These are phyloP conservation scores for Athene cunicularia DNA, from an alignment of 2,113 vertebrate genomes.

Conservation along the genomic window DNA sequence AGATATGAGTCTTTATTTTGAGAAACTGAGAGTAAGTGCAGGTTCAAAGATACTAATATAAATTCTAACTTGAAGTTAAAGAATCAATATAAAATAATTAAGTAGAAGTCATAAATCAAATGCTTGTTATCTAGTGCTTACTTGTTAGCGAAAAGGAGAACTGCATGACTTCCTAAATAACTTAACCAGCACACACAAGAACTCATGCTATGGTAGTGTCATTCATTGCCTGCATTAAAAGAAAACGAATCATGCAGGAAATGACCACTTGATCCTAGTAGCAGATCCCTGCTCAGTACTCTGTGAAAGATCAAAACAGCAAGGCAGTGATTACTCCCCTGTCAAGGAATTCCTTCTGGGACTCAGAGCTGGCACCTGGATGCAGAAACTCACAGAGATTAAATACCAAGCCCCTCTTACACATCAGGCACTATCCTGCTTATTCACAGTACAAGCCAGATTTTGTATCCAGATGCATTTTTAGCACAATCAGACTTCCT, in stretches of 20 bases:
- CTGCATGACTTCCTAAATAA: not conserved
- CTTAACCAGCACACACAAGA: not conserved
- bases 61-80: not conserved
- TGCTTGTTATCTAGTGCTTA: not conserved
- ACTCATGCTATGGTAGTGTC: not conserved
- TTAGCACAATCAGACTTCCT: not conserved
- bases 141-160: not conserved
- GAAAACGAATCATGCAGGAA: not conserved
- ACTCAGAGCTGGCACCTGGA: not conserved
- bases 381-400: not conserved
- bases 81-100: not conserved
- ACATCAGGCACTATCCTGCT: not conserved
- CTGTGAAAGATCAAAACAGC: not conserved
- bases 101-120: not conserved
- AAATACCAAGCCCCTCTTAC: not conserved
- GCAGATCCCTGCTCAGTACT: not conserved
- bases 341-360: not conserved
- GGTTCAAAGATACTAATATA: not conserved
- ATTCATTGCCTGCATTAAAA: not conserved
- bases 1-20: not conserved
- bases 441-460: not conserved
- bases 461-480: not conserved
- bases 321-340: not conserved
- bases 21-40: slow-evolving; percentile 18
- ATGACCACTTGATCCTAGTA: not conserved